Evolutionary conservation across 92 coral and sea anemone genomes (phyloP), one percentile per base, ranked within the genome.

Genomic region (Muricea muricata): DNA sequence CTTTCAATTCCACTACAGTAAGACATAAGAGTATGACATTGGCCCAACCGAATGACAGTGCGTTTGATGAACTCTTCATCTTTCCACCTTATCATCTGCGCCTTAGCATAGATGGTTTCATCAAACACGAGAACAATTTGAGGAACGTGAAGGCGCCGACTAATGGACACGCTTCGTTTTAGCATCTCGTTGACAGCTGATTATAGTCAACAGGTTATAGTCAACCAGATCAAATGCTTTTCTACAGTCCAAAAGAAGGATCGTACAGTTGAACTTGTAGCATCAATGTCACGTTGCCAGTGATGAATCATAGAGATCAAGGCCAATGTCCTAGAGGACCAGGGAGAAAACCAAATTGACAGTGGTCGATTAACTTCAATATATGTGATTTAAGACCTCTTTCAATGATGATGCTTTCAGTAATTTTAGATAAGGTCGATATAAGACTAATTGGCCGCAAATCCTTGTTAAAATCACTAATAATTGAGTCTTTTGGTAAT

Each of bases 101-200:
- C 70, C 14, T 76, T 88, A 20, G 84, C 85, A 48, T 48, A 48
- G 56, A 48, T 48, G 2, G 56, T 20, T 48, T 48, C 56, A 48
- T 48, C 56, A 48, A 48, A 48, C 1, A 48, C 56, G 20, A 48
- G 56, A 48, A 48, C 87, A 21, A 89, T 85, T 48, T 11, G 29
- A 24, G 78, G 58, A 21, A 90, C 34, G 74, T 89, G 56, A 68
- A 89, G 81, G 15, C 39, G 66, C 35, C 81, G 63, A 83, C 86
- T 86, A 82, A 82, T 82, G 84, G 77, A 76, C 21, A 87, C 17
- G n/a, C 91, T 87, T 79, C 73, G 73, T 29, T 42, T 52, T 7
- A 83, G 71, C 11, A 87, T 76, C 65, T 88, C 80, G 28, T 73
- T 58, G 35, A 91, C 89, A 4, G 93, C 87, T 28, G 91, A 12